phyloP scores from a whole-genome alignment of 2,113 vertebrate genomes.

The Eretmochelys imbricata region DNA sequence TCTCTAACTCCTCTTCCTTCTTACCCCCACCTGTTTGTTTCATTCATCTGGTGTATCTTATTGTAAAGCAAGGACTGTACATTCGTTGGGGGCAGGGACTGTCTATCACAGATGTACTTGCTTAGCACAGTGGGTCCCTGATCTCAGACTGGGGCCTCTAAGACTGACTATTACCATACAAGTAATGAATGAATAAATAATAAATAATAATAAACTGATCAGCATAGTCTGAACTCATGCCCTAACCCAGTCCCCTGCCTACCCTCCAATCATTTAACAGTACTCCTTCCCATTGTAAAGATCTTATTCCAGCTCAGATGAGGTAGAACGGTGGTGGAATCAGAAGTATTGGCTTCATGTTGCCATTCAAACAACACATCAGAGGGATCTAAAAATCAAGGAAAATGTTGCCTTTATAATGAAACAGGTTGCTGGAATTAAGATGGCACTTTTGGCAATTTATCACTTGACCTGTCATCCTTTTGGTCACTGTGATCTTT shows the following conservation, averaged over 20 bases:
- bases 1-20: not conserved
- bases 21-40: not conserved
- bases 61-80: not conserved
- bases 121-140: not conserved
- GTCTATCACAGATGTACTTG: not conserved
- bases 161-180: not conserved
- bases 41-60: not conserved
- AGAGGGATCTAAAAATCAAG: not conserved
- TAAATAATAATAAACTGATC: conserved; percentile 8
- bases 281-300: not conserved
- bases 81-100: not conserved
- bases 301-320: not conserved
- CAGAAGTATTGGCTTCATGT: not conserved
- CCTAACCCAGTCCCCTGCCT: not conserved
- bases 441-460: not conserved
- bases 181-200: not conserved
- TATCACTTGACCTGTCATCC: not conserved
- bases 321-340: not conserved
- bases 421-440: not conserved
- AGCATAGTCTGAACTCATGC: not conserved
- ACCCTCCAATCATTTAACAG: not conserved
- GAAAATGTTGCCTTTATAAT: not conserved
- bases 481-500: not conserved
- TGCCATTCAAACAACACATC: not conserved
- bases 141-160: not conserved